Evolutionary conservation across 2,888 invertebrate genomes (phyloP), one percentile per base, ranked within the genome.

Genomic region (Stenotaenia linearis): DNA sequence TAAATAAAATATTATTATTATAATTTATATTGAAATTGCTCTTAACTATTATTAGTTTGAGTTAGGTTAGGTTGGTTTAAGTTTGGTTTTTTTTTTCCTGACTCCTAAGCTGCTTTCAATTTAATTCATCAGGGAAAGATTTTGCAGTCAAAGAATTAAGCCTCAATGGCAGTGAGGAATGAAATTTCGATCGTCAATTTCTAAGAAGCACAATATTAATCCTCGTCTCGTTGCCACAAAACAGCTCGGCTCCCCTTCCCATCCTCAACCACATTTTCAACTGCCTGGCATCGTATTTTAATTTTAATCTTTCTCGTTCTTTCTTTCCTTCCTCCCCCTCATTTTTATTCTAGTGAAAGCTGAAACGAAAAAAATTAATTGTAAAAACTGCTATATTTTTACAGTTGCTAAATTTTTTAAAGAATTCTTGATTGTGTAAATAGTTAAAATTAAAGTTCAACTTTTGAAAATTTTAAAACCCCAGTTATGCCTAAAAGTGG

Each of bases 191-290:
- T 50, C 69, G 28, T 69, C 69, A 69, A 69, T 69, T 69, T 69
- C 69, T 28, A 50, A 69, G 69, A 69, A 69, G 69, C 69, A 69
- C 28, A 4, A 69, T 69, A 69, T 69, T 69, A 69, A 69, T 69
- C 69, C 69, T 69, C 69, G 69, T 69, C 69, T 69, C 69, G 25
- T 69, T 69, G 69, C 69, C 69, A 69, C 69, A 69, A 28, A 69
- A 69, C 69, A 69, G 69, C 25, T 69, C 28, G 25, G 25, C 28
- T 23, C 28, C 21, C 7, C 28, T 56, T 28, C 12, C 25, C 69
- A 10, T 69, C 10, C 25, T 12, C 3, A 25, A 25, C 12, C n/a
- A 15, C 28, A 28, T 28, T 25, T 69, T 69, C 25, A 69, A 28
- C 25, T 69, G 10, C 25, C 23, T 56, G 4, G 21, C 21, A 21